Percentiles rank a stretch among this genome's conserved stretches.
phyloP scores from a whole-genome alignment of 2,113 vertebrate genomes.

The Picathartes gymnocephalus region DNA sequence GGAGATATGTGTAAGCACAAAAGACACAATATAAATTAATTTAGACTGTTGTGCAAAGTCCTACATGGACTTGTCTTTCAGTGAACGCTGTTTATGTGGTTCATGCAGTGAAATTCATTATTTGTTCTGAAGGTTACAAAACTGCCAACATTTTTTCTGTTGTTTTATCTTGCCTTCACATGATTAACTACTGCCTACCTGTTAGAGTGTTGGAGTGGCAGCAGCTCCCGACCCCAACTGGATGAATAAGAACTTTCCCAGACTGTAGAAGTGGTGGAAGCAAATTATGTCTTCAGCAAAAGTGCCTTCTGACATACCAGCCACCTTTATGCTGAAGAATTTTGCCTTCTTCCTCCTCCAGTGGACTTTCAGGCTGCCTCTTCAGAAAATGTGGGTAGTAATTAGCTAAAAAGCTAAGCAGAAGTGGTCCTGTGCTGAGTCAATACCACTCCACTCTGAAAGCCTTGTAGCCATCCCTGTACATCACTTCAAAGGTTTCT shows the following conservation, averaged over 20 bases:
- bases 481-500: neutral
- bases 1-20: neutral
- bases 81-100: neutral
- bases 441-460: neutral
- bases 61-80: neutral
- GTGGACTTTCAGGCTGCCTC: neutral
- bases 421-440: neutral
- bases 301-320: neutral
- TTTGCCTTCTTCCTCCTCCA: neutral
- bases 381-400: neutral
- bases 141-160: neutral
- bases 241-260: neutral
- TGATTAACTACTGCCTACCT: neutral
- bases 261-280: neutral
- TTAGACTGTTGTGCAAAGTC: neutral
- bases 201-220: neutral
- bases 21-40: neutral
- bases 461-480: neutral
- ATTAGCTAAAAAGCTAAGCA: neutral
- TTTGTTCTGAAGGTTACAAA: neutral
- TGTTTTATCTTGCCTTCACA: neutral
- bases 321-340: neutral
- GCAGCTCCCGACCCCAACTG: accelerated
- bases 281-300: neutral
- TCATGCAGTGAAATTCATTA: neutral